These are phyloP conservation scores for Rhodeus uyekii DNA, from an alignment of 2,797 vertebrate genomes.

Conservation along the genomic window DNA sequence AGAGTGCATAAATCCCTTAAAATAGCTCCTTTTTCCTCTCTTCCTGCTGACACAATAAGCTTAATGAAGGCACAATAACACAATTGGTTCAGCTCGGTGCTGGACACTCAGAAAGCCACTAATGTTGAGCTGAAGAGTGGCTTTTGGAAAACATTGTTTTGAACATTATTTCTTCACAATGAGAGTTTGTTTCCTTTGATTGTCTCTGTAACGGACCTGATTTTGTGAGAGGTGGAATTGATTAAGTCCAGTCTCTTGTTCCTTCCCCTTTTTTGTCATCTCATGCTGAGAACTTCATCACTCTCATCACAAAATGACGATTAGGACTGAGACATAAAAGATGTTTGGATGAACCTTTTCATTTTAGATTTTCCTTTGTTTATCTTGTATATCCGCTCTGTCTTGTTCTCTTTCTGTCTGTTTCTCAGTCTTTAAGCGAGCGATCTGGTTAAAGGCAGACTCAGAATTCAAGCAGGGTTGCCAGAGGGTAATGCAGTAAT, in stretches of 20 bases:
- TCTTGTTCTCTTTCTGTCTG: slow-evolving; percentile 27
- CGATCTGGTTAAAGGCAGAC: slow-evolving; percentile 36
- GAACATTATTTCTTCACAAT: slow-evolving; percentile 2
- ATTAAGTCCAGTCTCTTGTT: slow-evolving; percentile 7
- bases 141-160: slow-evolving; percentile 35
- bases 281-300: background rate
- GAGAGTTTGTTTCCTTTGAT: background rate
- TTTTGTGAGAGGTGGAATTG: background rate
- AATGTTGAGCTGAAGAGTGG: slow-evolving; percentile 48
- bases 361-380: slow-evolving; percentile 21
- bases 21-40: slow-evolving; percentile 53
- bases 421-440: slow-evolving; percentile 42
- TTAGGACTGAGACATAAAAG: background rate
- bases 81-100: slow-evolving; percentile 42
- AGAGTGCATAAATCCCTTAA: slow-evolving; percentile 64
- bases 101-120: slow-evolving; percentile 46
- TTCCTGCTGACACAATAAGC: slow-evolving; percentile 55
- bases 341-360: slow-evolving; percentile 18
- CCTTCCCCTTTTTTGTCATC: background rate
- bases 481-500: slow-evolving; percentile 63
- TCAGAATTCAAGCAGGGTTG: slow-evolving; percentile 50
- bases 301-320: background rate
- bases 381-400: slow-evolving; percentile 19
- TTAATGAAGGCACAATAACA: slow-evolving; percentile 61
- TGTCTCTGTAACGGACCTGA: no score